phyloP scores from a whole-genome alignment of 2,888 invertebrate species.

The Melitaea athalia region DNA sequence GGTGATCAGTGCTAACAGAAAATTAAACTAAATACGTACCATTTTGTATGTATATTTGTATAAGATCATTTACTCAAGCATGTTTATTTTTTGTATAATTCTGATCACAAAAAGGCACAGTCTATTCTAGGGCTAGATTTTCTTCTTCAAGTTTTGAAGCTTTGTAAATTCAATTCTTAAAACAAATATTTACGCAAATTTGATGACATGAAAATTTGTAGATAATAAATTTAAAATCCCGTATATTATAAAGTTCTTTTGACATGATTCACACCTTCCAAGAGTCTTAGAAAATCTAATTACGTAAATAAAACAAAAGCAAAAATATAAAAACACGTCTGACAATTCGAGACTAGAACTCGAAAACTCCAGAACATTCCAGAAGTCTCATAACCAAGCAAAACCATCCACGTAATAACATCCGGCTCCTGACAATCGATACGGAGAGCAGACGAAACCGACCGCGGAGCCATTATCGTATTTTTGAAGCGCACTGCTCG shows the following conservation, averaged over 20 bases:
- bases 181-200: too few species aligned
- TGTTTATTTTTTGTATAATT: too few species aligned
- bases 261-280: too few species aligned
- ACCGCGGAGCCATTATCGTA: conserved; percentile 64
- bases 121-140: too few species aligned
- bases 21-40: conserved; percentile 2
- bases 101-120: too few species aligned
- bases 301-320: background rate
- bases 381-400: conserved; percentile 12
- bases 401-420: conserved; percentile 28
- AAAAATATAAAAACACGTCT: background rate
- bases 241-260: too few species aligned
- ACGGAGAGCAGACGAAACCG: conserved; percentile 52
- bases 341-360: background rate
- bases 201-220: too few species aligned
- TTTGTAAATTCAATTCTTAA: too few species aligned
- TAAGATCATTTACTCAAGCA: too few species aligned
- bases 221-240: too few species aligned
- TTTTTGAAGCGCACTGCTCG: conserved; percentile 61
- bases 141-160: too few species aligned
- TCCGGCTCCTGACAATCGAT: conserved; percentile 53
- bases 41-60: background rate
- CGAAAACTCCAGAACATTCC: background rate
- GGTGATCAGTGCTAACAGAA: background rate
- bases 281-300: too few species aligned